Base-by-base conservation (phyloP, 2,797 vertebrate genomes). In the Eleutherodactylus coqui region DNA sequence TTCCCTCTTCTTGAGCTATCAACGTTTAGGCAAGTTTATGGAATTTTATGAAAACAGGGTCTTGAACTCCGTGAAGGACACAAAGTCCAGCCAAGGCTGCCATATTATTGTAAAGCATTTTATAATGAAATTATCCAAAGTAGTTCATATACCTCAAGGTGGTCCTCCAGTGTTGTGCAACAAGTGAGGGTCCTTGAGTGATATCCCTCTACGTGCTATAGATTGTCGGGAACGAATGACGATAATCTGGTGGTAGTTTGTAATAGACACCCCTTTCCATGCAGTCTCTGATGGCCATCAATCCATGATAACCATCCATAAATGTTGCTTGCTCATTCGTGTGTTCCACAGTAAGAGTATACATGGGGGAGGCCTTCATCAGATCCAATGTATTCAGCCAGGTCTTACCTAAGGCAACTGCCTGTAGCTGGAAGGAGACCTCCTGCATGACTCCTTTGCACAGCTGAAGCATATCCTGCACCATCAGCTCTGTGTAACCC, bases 371-470 rank as follows among this genome's bases (percentile, higher is more conserved):
- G 53, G 84, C 78, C 17, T 86, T 88, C 80, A 92, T 80, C 0
- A 96, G 88, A 43, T 84, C 87, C 27, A 41, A 6, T 14, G 90
- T 76, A 0, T 64, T 88, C 36, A 83, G 81, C 84, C n/a, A 51
- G 0, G 83, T 88, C 82, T 41, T 84, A 27, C 89, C 90, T 77
- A 94, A 82, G 0, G 79, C 75, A 6, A 83, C 67, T 0, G 90
- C 82, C 36, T 87, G 88, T 86, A 96, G 84, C 87, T 94, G 94
- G 49, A 96, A 91, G 21, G 94, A 96, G 84, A 95, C 89, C 0
- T 92, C 91, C 80, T 96, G 95, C 89, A 93, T 92, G 77, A 92
- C 84, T 0, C 88, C 89, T 78, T 84, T 19, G 73, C 89, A 93
- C 16, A 94, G 88, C 16, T 84, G 83, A 19, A 93, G 84, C 94